Conservation (phyloP, 1,140 invertebrate species). For the Phthorimaea operculella region DNA sequence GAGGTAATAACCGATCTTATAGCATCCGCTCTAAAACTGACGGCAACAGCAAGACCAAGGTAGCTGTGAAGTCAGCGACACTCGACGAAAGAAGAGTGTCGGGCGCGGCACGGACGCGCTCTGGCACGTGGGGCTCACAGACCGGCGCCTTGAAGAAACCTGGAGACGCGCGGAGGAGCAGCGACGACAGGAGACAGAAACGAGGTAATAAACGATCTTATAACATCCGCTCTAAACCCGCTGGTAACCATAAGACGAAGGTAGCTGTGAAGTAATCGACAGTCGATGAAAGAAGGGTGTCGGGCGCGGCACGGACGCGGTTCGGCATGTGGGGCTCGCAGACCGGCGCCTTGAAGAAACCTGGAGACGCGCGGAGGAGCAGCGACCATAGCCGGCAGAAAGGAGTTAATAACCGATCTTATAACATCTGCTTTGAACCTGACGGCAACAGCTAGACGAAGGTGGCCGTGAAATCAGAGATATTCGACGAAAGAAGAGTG, state of each 20-base stretch:
- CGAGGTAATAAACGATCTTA: no score
- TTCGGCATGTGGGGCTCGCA: conserved; percentile 74
- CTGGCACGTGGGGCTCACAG: conserved; percentile 74
- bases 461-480: no score
- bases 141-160: conserved; percentile 29
- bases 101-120: conserved; percentile 33
- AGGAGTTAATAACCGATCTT: no score
- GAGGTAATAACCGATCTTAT: no score
- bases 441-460: no score
- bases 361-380: conserved; percentile 42
- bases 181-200: conserved; percentile 54
- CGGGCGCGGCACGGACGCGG: conserved; percentile 28
- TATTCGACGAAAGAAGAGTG: no score
- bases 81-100: neutral
- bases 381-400: conserved; percentile 56
- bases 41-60: conserved; percentile 14
- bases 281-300: no score
- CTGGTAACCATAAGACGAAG: no score
- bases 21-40: no score
- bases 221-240: no score
- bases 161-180: conserved; percentile 44
- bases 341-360: conserved; percentile 27
- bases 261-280: no score
- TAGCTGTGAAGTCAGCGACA: conserved; percentile 9
- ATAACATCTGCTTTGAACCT: no score